phyloP scores from a whole-genome alignment of 1,140 invertebrate species.

The Drosophila suzukii region DNA sequence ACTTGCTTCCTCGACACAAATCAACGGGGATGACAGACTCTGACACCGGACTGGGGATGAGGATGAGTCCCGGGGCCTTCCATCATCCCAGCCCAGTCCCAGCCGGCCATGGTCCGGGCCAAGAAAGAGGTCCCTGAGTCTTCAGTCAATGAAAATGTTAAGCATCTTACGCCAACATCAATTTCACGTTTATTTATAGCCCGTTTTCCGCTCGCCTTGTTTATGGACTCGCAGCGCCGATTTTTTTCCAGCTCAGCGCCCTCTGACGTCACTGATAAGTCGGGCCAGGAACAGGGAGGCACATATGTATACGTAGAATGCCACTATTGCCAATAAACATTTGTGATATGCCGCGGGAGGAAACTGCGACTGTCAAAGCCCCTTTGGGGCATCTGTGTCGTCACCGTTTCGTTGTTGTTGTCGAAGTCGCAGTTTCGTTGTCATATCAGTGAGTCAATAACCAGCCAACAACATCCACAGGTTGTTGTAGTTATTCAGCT shows the following conservation, averaged over 20 bases:
- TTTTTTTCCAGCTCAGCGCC: constrained; percentile 19
- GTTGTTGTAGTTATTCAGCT: constrained; percentile 31
- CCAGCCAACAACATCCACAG: constrained; percentile 26
- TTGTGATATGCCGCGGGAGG: constrained; percentile 9
- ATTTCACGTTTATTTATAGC: constrained; percentile 74
- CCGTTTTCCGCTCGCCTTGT: constrained; percentile 57
- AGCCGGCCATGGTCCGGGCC: not conserved
- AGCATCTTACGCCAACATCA: constrained; percentile 75
- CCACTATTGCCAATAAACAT: constrained; percentile 10
- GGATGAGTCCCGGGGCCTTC: constrained; percentile 30
- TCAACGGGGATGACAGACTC: constrained; percentile 72
- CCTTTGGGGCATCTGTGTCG: constrained; percentile 28
- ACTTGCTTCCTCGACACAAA: constrained; percentile 82
- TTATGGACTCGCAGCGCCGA: constrained; percentile 28
- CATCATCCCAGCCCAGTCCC: constrained; percentile 17
- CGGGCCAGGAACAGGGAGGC: not conserved
- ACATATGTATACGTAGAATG: not conserved
- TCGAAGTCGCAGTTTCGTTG: constrained; percentile 1
- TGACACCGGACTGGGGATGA: constrained; percentile 44
- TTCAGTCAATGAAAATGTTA: constrained; percentile 74
- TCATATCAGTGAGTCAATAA: constrained; percentile 42
- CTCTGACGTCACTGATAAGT: constrained; percentile 50
- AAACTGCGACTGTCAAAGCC: not conserved
- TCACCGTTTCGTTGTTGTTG: constrained; percentile 19
- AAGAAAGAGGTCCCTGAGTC: not conserved